Evolutionary conservation across 1,140 invertebrate genomes (phyloP), one percentile per base, ranked within the genome.

Genomic region (Leucophenga varia): DNA sequence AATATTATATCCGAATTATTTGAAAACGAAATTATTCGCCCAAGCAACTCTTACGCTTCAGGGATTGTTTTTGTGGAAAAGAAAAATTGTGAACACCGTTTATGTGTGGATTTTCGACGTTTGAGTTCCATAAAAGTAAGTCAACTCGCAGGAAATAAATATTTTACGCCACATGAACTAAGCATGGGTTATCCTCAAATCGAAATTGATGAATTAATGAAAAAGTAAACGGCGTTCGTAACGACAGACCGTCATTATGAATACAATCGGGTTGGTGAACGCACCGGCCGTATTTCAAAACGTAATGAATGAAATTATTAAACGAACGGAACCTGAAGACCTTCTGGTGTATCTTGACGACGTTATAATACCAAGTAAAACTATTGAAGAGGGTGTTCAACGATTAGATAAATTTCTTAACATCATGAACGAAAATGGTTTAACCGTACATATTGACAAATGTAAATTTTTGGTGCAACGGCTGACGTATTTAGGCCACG

Each of bases 181-280:
- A 47, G 47, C 0, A 68, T 57, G 38, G 80, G 79, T 2, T 82
- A 77, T 59, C 78, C 73, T 57, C 80, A 82, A 55, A 64, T 82
- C n/a, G 38, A 50, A 7, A 46, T 81, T 1, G 54, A 69, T 17
- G 41, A 55, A 30, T 38, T 61, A 2, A 59, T 69, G 37, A 58
- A 34, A 17, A 22, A 55, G 2, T 79, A 79, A 52, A 79, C 78
- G 0, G 77, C 73, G 1, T 79, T 79, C 49, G 49, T 49, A 0
- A 73, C 65, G 14, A 63, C 42, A 16, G 46, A 59, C 31, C 54
- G 58, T 0, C 57, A 61, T 28, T 72, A 51, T 46, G 47, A 61
- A 16, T 74, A 54, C 30, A 43, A 47, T 18, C 25, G 69, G 69
- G 2, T 25, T 71, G 0, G 46, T 40, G 2, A 63, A 60, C 31